Conservation (phyloP, 2,797 vertebrate genomes). For the Odontamblyopus rebecca region DNA sequence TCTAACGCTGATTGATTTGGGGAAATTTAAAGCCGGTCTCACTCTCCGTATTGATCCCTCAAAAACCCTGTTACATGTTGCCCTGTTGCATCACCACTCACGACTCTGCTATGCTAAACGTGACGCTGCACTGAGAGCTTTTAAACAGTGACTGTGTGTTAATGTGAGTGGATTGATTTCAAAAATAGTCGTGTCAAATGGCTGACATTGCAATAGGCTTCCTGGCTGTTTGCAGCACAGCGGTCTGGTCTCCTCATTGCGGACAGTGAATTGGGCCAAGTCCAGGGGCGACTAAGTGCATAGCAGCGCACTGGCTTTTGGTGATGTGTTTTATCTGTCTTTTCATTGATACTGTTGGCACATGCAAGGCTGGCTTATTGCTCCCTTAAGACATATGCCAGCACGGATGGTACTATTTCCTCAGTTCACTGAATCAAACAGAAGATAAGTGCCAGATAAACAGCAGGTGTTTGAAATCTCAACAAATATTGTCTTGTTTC, state of each 20-base stretch:
- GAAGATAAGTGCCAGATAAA: slow-evolving; percentile 28
- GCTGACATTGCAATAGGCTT: slow-evolving; percentile 29
- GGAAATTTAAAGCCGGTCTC: slow-evolving; percentile 68
- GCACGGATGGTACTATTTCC: slow-evolving; percentile 36
- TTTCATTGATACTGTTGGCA: slow-evolving; percentile 58
- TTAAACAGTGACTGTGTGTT: slow-evolving; percentile 57
- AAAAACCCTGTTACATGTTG: slow-evolving; percentile 39
- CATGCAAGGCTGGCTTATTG: slow-evolving; percentile 62
- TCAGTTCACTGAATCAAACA: slow-evolving; percentile 36
- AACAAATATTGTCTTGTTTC: slow-evolving; percentile 12
- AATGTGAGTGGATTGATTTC: slow-evolving; percentile 55
- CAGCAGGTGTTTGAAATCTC: slow-evolving; percentile 17
- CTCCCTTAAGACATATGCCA: slow-evolving; percentile 50
- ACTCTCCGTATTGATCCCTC: slow-evolving; percentile 63
- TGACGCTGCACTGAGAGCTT: slow-evolving; percentile 47
- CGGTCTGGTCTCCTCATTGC: slow-evolving; percentile 44
- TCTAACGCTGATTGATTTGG: slow-evolving; percentile 70
- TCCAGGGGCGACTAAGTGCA: slow-evolving; percentile 73
- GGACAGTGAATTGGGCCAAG: slow-evolving; percentile 63
- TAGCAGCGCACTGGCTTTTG: slow-evolving; percentile 60
- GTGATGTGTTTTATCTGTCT: slow-evolving; percentile 58
- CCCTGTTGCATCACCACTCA: slow-evolving; percentile 50
- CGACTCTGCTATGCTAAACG: slow-evolving; percentile 30
- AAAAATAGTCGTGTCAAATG: slow-evolving; percentile 54
- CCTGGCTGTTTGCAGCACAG: slow-evolving; percentile 10